Base-by-base conservation (phyloP, 2,888 invertebrate species). In the Plemyria rubiginata region DNA sequence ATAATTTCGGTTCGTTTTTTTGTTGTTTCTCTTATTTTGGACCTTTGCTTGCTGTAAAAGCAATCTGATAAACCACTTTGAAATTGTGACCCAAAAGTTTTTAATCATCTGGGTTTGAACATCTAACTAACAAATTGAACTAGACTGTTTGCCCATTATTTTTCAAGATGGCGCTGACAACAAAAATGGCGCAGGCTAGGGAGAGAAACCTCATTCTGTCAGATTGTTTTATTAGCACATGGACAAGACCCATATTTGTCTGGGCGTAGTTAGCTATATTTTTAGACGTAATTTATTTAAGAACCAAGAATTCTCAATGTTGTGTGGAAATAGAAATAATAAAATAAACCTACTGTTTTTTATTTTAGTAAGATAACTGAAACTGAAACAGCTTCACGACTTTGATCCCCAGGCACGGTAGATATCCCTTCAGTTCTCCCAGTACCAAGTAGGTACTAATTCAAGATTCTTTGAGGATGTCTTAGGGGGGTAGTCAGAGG, bases 251-350 rank as follows among this genome's bases (percentile, higher is more conserved):
- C 13, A 13, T 38, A 22, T 50, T 54, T 62, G 57, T 38, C 29
- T 54, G 54, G 57, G 46, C 29, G 56, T 61, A 60, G 61, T 61
- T 70, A 66, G 59, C 60, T 70, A 63, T 74, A 79, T 75, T 78
- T 79, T 80, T 82, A 80, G 76, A 79, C 29, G 60, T 82, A 80
- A 77, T 78, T 73, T 85, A 72, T 70, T 74, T 80, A 76, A 71
- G 77, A 79, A 80, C 76, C 80, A 77, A 77, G 72, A 70, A 72
- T 70, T 75, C 70, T 79, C 80, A 77, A 79, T 70, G 72, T 77
- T 75, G 85, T 86, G 85, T 81, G 78, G 69, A 62, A 62, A 70
- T 80, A 78, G 77, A 85, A 84, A 66, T 80, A 83, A 78, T 73
- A 64, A 68, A 72, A 64, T 66, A 65, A 50, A 60, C 51, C 8